phyloP scores from a whole-genome alignment of 2,797 vertebrate genomes.

The Mastacembelus armatus region DNA sequence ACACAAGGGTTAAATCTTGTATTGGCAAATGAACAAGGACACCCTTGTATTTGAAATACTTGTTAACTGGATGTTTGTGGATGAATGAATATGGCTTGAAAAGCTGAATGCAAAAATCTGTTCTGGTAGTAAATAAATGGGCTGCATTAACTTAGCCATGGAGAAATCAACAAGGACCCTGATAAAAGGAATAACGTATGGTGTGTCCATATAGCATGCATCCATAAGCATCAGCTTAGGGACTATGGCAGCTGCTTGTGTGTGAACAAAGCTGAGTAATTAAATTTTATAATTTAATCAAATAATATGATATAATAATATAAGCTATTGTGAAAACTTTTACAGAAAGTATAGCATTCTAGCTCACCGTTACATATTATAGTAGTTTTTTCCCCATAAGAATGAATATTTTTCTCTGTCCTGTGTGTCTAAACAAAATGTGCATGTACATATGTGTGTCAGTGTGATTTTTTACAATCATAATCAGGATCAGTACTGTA shows the following conservation, averaged over 20 bases:
- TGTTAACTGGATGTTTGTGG: conserved; percentile 31
- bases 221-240: conserved; percentile 66
- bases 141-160: conserved; percentile 44
- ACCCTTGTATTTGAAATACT: too few species aligned
- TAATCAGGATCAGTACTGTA: conserved; percentile 62
- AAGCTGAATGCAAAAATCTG: conserved; percentile 54
- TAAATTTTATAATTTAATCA: too few species aligned
- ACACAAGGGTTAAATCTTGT: conserved; percentile 17
- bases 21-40: conserved; percentile 25
- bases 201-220: conserved; percentile 69
- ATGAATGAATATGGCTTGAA: conserved; percentile 35
- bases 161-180: conserved; percentile 40
- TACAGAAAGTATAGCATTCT: conserved; percentile 75
- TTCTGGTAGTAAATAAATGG: conserved; percentile 56
- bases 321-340: conserved; percentile 70
- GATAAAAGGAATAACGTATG: conserved; percentile 58
- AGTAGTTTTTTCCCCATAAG: conserved; percentile 62
- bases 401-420: conserved; percentile 30
- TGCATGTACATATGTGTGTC: conserved; percentile 49
- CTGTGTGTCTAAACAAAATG: conserved; percentile 48
- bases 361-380: conserved; percentile 64
- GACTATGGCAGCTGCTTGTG: conserved; percentile 58
- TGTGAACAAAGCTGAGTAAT: conserved; percentile 57
- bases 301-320: too few species aligned
- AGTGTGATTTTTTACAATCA: conserved; percentile 73